Evolutionary conservation across 2,113 vertebrate species (phyloP).

Genomic region (Miniopterus natalensis): DNA sequence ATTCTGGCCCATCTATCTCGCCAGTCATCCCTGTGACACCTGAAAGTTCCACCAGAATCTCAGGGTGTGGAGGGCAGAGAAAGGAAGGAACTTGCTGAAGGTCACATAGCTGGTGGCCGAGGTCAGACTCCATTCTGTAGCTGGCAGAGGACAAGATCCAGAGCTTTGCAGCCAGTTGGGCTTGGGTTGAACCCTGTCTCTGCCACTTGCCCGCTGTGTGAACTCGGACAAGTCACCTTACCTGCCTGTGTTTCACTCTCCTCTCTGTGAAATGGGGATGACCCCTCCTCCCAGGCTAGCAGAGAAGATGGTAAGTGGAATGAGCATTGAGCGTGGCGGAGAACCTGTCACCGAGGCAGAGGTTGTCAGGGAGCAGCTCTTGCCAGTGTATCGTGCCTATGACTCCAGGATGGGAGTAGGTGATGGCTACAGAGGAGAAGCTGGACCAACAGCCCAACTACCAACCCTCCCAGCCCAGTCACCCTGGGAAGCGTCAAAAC

Average conservation of each 20-base stretch:
- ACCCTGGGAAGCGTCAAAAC: background rate
- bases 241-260: background rate
- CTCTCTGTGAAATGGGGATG: background rate
- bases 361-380: accelerated
- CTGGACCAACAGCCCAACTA: accelerated
- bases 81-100: background rate
- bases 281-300: background rate
- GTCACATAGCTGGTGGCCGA: background rate
- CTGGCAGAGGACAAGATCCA: accelerated
- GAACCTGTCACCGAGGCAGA: background rate
- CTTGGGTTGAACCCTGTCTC: background rate
- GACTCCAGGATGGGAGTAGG: background rate
- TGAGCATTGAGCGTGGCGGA: accelerated
- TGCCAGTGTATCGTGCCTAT: accelerated
- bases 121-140: background rate
- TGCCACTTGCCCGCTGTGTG: background rate
- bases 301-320: accelerated
- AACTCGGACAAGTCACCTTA: background rate
- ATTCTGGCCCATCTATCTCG: background rate
- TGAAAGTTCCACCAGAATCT: background rate
- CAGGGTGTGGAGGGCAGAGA: background rate
- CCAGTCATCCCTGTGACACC: background rate
- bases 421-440: background rate
- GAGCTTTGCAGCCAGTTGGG: background rate
- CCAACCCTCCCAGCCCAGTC: background rate